Evolutionary conservation across 2,113 vertebrate species (phyloP).

Genomic region (Sterrhoptilus dennistouni): DNA sequence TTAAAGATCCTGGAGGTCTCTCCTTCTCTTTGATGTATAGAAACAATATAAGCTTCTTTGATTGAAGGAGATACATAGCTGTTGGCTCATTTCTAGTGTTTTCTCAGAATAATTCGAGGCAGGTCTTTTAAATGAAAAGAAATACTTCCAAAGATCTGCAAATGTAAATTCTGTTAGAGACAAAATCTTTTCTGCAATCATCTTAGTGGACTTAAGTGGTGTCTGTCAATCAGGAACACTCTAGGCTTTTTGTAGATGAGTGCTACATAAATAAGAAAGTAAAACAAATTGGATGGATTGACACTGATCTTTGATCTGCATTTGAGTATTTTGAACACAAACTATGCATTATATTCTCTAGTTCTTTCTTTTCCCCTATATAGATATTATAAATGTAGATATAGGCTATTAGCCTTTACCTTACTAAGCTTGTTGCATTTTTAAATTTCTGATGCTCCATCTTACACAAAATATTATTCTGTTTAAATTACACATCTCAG

Average conservation of each 20-base stretch:
- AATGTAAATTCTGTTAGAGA: not conserved
- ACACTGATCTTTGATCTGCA: not conserved
- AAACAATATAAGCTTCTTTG: not conserved
- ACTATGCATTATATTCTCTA: not conserved
- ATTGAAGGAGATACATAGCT: not conserved
- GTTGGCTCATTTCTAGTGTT: not conserved
- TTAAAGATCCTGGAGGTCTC: not conserved
- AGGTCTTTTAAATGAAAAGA: not conserved
- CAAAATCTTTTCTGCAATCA: not conserved
- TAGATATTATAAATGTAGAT: not conserved
- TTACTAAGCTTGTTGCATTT: not conserved
- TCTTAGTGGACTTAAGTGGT: not conserved
- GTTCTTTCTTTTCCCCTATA: not conserved
- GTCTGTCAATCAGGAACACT: not conserved
- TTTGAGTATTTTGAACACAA: not conserved
- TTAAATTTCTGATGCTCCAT: not conserved
- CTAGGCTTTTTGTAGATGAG: not conserved
- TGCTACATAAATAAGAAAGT: not conserved
- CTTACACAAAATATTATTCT: not conserved
- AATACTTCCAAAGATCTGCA: not conserved
- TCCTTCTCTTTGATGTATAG: not conserved
- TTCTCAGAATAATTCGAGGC: not conserved
- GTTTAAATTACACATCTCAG: not conserved
- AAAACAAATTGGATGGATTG: not conserved
- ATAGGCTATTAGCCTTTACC: not conserved